These are phyloP conservation scores for Apoda limacodes DNA, from an alignment of 2,888 invertebrate species.

Conservation along the genomic window DNA sequence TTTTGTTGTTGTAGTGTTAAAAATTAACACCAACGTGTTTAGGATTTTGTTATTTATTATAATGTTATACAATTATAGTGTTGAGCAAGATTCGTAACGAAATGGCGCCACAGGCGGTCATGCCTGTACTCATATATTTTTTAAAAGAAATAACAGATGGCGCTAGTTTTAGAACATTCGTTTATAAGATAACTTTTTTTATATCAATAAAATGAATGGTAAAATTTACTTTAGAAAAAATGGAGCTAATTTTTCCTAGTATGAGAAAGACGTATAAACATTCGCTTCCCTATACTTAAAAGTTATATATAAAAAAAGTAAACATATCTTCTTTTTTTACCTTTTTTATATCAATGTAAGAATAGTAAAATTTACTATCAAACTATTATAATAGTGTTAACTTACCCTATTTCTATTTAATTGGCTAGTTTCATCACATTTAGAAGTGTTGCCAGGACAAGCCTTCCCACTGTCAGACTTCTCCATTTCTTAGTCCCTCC, in stretches of 20 bases:
- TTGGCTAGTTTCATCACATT: constrained; percentile 42
- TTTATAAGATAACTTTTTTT: not conserved
- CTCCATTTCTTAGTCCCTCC: no score
- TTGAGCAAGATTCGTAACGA: no score
- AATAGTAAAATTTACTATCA: not conserved
- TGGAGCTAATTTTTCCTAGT: constrained; percentile 3
- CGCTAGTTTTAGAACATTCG: no score
- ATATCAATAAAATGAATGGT: not conserved
- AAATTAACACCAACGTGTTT: no score
- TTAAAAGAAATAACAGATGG: no score
- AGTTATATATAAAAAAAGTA: not conserved
- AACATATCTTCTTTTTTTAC: not conserved
- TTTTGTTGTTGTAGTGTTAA: no score
- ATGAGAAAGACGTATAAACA: not conserved
- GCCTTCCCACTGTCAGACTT: no score
- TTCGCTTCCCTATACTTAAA: not conserved
- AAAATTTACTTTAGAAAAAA: constrained; percentile 4
- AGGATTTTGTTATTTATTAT: no score
- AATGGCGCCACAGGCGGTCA: no score
- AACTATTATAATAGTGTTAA: constrained; percentile 3
- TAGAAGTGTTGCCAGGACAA: no score
- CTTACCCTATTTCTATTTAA: constrained; percentile 50
- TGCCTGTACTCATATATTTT: no score
- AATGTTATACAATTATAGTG: no score
- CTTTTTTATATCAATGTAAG: not conserved